Evolutionary conservation across 1,140 invertebrate species (phyloP).

Genomic region (Achroia grisella): DNA sequence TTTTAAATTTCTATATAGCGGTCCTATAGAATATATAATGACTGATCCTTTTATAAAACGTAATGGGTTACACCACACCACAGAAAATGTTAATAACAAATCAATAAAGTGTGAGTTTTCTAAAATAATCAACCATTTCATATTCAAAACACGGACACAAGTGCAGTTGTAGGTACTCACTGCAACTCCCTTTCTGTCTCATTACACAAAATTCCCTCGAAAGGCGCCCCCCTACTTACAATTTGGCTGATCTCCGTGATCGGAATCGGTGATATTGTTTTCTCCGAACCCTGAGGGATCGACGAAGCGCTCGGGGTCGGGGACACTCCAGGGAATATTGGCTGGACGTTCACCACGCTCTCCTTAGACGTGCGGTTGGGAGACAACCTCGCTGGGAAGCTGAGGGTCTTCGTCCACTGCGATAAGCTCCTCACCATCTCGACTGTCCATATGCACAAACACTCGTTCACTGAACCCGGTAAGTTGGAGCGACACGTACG

Average conservation of each 20-base stretch:
- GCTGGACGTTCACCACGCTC: slow-evolving; percentile 74
- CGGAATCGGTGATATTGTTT: slow-evolving; percentile 71
- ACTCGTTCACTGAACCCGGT: slow-evolving; percentile 50
- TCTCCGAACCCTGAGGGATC: slow-evolving; percentile 66
- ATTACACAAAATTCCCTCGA: not conserved
- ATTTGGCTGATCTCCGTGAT: slow-evolving; percentile 79
- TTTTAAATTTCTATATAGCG: too few species aligned
- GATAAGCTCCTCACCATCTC: slow-evolving; percentile 88
- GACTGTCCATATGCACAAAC: slow-evolving; percentile 50
- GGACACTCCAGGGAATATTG: slow-evolving; percentile 59
- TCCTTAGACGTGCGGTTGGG: slow-evolving; percentile 84
- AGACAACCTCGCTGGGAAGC: slow-evolving; percentile 86
- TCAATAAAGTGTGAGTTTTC: slow-evolving; percentile 9
- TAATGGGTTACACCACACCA: not conserved
- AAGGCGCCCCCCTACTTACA: slow-evolving; percentile 63
- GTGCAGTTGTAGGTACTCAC: slow-evolving; percentile 3
- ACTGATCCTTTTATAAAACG: too few species aligned
- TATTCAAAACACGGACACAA: slow-evolving; percentile 15
- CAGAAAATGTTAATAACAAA: slow-evolving; percentile 11
- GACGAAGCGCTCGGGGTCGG: slow-evolving; percentile 70
- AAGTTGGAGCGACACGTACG: slow-evolving; percentile 35
- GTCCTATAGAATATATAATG: too few species aligned
- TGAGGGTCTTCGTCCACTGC: slow-evolving; percentile 91
- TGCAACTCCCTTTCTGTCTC: not conserved
- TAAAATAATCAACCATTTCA: slow-evolving; percentile 18